phyloP scores from a whole-genome alignment of 2,888 invertebrate genomes.

The Andrena marginata region DNA sequence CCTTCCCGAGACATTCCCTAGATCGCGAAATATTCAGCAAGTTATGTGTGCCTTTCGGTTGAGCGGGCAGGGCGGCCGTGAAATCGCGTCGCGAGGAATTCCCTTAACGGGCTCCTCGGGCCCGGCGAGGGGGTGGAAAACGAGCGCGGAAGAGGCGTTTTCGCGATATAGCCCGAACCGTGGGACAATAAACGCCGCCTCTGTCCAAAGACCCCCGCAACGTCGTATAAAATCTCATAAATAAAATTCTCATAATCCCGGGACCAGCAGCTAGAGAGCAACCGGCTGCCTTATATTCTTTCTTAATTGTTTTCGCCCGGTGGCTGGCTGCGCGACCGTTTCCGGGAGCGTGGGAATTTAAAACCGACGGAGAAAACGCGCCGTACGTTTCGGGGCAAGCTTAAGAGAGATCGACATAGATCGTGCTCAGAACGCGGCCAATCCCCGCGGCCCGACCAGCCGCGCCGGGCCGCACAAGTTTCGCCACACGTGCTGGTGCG shows the following conservation, averaged over 20 bases:
- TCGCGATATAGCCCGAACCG: constrained; percentile 36
- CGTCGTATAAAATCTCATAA: constrained; percentile 78
- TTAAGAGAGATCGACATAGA: constrained; percentile 47
- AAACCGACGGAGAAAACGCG: constrained; percentile 40
- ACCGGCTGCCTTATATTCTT: constrained; percentile 53
- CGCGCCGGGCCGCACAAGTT: background rate
- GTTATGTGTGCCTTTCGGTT: constrained; percentile 68
- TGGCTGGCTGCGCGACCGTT: constrained; percentile 39
- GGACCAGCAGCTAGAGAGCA: constrained; percentile 7
- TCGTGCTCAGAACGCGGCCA: constrained; percentile 38
- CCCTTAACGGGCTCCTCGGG: constrained; percentile 61
- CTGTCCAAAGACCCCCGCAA: constrained; percentile 72
- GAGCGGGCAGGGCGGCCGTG: constrained; percentile 64
- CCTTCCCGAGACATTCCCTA: constrained; percentile 32
- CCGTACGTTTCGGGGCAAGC: constrained; percentile 57
- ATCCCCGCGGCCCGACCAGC: background rate
- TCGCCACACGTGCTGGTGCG: constrained; percentile 35
- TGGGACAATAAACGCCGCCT: constrained; percentile 77
- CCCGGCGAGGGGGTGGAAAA: constrained; percentile 26
- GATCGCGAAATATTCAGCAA: constrained; percentile 70
- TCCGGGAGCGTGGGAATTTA: constrained; percentile 33
- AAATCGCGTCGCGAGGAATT: constrained; percentile 69
- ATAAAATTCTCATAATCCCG: constrained; percentile 77
- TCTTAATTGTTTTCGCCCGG: constrained; percentile 74
- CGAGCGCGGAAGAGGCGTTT: constrained; percentile 15